Percentiles rank a stretch among this genome's conserved stretches.
Conservation (phyloP, 2,113 vertebrate genomes). For the Clupea harengus region DNA sequence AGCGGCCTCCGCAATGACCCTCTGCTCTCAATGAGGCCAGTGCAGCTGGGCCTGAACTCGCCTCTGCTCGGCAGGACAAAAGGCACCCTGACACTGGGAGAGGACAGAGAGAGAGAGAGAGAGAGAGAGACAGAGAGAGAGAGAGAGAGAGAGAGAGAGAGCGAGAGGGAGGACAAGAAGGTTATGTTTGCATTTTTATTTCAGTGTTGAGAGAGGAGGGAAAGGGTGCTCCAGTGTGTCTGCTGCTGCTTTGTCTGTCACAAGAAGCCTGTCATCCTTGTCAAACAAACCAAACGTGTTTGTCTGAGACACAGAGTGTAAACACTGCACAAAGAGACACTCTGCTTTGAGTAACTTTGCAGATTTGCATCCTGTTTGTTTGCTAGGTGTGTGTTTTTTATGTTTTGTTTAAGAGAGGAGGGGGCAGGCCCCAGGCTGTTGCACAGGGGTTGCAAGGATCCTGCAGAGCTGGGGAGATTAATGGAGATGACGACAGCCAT, state of each 20-base stretch:
- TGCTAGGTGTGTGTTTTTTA: background rate
- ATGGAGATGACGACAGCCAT: slow-evolving; percentile 20
- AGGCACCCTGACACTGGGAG: background rate
- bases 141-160: background rate
- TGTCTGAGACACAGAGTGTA: background rate
- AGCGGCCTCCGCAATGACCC: background rate
- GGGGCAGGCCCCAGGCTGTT: background rate
- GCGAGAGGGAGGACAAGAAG: background rate
- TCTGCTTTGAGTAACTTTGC: background rate
- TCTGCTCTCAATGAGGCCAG: background rate
- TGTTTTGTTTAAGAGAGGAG: background rate
- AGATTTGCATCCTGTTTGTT: background rate
- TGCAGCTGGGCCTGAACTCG: background rate
- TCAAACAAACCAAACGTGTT: background rate
- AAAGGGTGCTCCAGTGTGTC: background rate
- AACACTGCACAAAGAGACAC: background rate
- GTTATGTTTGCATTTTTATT: background rate
- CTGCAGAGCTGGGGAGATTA: slow-evolving; percentile 26
- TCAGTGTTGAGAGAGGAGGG: background rate
- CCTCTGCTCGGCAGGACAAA: background rate
- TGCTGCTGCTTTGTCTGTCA: background rate
- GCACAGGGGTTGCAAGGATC: background rate
- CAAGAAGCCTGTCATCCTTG: background rate
- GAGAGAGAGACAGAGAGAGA: background rate
- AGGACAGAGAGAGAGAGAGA: slow-evolving; percentile 4